Base-by-base conservation (phyloP, 2,113 vertebrate genomes). In the Anhinga anhinga region DNA sequence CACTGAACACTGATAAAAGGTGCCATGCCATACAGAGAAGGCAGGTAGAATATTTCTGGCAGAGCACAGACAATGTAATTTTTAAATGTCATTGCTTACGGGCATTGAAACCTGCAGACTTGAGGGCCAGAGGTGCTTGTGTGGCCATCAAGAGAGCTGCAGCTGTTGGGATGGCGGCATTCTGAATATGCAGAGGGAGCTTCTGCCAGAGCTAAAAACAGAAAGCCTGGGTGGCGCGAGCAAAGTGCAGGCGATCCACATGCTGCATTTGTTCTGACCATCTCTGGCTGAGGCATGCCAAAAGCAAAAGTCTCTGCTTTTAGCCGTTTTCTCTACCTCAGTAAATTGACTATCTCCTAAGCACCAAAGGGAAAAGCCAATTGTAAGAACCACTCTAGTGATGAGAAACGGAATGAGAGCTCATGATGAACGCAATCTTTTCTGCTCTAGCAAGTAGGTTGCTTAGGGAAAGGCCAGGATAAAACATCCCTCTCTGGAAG, bases 171-270 rank as follows among this genome's bases (percentile, higher is more conserved):
- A 21, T 11, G 93, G 96, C 86, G 93, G 96, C 86, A 97, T 92
- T 19, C 44, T 10, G 92, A 80, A 59, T 17, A 92, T 3, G 78
- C 88, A 9, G 38, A 29, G 82, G 55, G 63, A 52, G 62, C 81
- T 89, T 34, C 80, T 92, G 96, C 55, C 81, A 96, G 93, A 34
- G 88, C 97, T 97, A 97, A 96, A 97, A 97, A 45, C 92, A 80
- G 97, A 89, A 18, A 15, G 73, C 25, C 25, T 9, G 40, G 88
- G 66, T 1, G 55, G 92, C 2, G 8, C 1, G 6, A 77, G 87
- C 36, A 1, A 34, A 67, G 71, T 1, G 82, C 79, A 17, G 14
- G 69, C 50, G 0, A 69, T 21, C 81, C 76, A 3, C 8, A 5
- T 4, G 23, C 78, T 34, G 79, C 92, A 61, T 23, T 6, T 49